Conservation (phyloP, 2,888 invertebrate genomes). For the Isotomurus palustris region DNA sequence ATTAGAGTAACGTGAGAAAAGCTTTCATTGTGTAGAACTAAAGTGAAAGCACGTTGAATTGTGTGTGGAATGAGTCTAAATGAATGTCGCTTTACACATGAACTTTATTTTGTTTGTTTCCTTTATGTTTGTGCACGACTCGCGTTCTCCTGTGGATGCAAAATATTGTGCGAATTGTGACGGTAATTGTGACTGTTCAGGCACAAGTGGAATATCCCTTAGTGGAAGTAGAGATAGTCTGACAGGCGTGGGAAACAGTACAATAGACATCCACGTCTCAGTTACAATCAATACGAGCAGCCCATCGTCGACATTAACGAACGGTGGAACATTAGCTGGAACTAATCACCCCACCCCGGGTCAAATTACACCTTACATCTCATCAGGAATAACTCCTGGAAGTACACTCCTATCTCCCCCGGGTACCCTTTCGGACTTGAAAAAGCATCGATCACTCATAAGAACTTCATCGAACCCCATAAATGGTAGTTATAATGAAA, state of each 20-base stretch:
- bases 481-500: slow-evolving; percentile 28
- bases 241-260: slow-evolving; percentile 59
- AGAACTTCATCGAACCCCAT: slow-evolving; percentile 36
- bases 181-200: too few relatives aligned
- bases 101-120: too few relatives aligned
- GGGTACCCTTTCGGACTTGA: slow-evolving; percentile 83
- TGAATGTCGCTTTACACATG: too few relatives aligned
- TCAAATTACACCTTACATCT: background rate
- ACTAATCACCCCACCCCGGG: background rate
- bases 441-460: slow-evolving; percentile 74
- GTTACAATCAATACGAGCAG: slow-evolving; percentile 64
- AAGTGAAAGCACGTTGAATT: too few relatives aligned
- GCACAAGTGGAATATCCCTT: slow-evolving; percentile 36
- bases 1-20: too few relatives aligned
- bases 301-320: slow-evolving; percentile 26
- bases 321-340: slow-evolving; percentile 15
- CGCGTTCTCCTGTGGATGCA: too few relatives aligned
- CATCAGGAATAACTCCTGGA: slow-evolving; percentile 16
- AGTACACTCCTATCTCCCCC: slow-evolving; percentile 41
- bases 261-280: slow-evolving; percentile 82
- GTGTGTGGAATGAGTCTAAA: too few relatives aligned
- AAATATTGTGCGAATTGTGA: too few relatives aligned
- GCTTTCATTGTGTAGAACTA: too few relatives aligned
- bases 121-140: too few relatives aligned
- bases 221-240: slow-evolving; percentile 43